Evolutionary conservation across 2,888 invertebrate species (phyloP), one percentile per base, ranked within the genome.

Genomic region (Creontiades dilutus): DNA sequence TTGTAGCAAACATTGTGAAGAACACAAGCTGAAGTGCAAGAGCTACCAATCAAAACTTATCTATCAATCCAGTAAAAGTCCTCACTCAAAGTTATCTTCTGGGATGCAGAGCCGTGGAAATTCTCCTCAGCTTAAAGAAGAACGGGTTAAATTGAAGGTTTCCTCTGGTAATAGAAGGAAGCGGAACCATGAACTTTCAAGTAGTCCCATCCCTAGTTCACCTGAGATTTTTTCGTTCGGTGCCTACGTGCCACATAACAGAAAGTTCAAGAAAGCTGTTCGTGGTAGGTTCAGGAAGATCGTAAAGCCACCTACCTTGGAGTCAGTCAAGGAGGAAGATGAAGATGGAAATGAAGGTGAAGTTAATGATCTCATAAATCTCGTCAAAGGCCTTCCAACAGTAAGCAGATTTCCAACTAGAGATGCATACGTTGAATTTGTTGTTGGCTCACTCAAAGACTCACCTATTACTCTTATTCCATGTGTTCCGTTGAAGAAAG

Each of bases 361-460:
- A 4, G 37, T 4, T 37, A 37, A 37, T 37, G 37, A 37, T 7
- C 37, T 7, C 7, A 4, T 7, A 37, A 37, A 4, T 37, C 68
- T 23, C 1, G 27, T 12, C 13, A 7, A 23, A 7, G 2, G 23
- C 11, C 11, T 68, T 16, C n/a, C 68, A 23, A 12, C 68, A 9
- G 23, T 5, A 7, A 11, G 3, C 68, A 68, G 23, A 68, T 23
- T 23, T 7, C 19, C 19, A 19, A 68, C 0, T 27, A 9, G 23
- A 23, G 68, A 68, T 13, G 23, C 68, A 68, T 68, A 68, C 68
- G 23, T 23, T 27, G 68, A 68, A 23, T 68, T 68, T 68, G 23
- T 23, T 12, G 68, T 68, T 23, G 68, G 68, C 27, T 68, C 68
- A 23, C 27, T 68, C 12, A 68, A 68, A 23, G 68, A 68, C 19